These are phyloP conservation scores for Chaitophorus viminalis DNA, from an alignment of 2,888 invertebrate genomes.

Conservation along the genomic window DNA sequence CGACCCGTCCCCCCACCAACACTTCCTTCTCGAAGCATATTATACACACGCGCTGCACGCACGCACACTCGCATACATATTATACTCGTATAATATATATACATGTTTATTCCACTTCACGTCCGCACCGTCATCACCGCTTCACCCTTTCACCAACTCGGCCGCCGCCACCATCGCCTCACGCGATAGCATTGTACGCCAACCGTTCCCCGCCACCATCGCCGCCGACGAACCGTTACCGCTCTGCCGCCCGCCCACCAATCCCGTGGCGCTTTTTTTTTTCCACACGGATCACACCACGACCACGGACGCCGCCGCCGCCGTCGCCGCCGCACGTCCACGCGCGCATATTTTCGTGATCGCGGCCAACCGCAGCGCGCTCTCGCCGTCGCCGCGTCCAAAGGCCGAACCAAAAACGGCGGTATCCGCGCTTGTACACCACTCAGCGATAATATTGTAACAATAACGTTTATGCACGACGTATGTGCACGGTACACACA, in stretches of 20 bases:
- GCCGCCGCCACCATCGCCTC: background rate
- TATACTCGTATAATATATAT: slow-evolving; percentile 11
- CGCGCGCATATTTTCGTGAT: slow-evolving; percentile 23
- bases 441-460: slow-evolving; percentile 2
- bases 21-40: background rate
- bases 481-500: background rate
- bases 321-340: background rate
- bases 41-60: slow-evolving; percentile 15
- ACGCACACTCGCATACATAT: background rate
- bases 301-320: background rate
- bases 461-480: background rate
- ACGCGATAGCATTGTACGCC: background rate
- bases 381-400: slow-evolving; percentile 34
- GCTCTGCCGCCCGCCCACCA: background rate
- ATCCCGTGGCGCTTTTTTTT: background rate
- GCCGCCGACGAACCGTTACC: background rate
- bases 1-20: background rate
- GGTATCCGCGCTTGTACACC: background rate
- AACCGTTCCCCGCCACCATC: background rate
- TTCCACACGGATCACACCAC: background rate
- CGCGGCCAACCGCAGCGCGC: slow-evolving; percentile 10
- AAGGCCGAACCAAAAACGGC: slow-evolving; percentile 45
- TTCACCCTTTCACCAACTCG: background rate
- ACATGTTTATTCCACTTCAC: slow-evolving; percentile 9
- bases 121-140: background rate